A percentile compares a stretch with the other conserved stretches of the same genome.
These are phyloP conservation scores for Neelides sp. DNA, from an alignment of 1,140 invertebrate species.

Conservation along the genomic window DNA sequence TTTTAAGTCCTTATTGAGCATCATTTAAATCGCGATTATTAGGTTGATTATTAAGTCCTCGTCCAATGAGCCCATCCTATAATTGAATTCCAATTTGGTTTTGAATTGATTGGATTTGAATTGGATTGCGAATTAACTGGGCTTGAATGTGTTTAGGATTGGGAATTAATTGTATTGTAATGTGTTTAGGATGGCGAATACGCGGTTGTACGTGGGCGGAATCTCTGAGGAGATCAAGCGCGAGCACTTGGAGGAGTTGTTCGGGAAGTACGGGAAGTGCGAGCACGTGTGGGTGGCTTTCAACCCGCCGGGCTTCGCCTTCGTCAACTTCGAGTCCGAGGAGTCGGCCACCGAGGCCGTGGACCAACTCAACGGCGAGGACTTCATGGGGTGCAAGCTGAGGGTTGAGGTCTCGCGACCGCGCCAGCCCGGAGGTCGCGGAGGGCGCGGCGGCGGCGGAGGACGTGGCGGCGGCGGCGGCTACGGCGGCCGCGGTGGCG, in stretches of 20 bases:
- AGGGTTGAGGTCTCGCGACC: constrained; percentile 69
- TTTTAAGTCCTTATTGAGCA: no score
- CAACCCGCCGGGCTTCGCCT: constrained; percentile 93
- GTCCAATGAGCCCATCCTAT: no score
- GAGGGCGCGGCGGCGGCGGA: constrained; percentile 34
- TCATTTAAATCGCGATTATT: no score
- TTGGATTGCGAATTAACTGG: no score
- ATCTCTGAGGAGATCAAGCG: constrained; percentile 69
- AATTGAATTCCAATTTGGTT: no score
- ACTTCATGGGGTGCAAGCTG: constrained; percentile 51
- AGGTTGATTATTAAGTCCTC: no score
- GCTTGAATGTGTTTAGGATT: no score
- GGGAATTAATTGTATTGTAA: no score
- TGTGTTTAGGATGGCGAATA: constrained; percentile 34
- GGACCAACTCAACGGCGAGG: constrained; percentile 72
- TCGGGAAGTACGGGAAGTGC: constrained; percentile 77
- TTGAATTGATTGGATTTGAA: no score
- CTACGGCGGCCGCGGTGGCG: constrained; percentile 17
- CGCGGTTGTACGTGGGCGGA: constrained; percentile 71
- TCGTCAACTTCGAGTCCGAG: constrained; percentile 93
- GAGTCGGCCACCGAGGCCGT: constrained; percentile 89
- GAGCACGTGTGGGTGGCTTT: constrained; percentile 90
- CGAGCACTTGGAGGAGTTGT: constrained; percentile 71
- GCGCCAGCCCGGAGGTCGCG: constrained; percentile 39
- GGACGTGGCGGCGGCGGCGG: constrained; percentile 38